Percentiles rank a stretch among this genome's conserved stretches.
Conservation (phyloP, 2,113 vertebrate species). For the Sminthopsis crassicaudata region DNA sequence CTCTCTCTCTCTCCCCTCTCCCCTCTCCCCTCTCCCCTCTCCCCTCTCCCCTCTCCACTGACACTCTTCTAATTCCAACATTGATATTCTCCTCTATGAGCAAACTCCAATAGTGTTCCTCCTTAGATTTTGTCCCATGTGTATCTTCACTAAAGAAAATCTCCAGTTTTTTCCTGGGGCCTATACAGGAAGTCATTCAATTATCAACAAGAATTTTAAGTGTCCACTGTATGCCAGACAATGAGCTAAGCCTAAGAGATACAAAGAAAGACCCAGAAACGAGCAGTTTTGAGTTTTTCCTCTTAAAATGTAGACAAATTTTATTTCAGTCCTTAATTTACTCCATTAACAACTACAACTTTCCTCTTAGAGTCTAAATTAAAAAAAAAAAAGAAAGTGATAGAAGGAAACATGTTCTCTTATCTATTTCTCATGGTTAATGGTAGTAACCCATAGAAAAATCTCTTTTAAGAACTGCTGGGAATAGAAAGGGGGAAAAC, state of each 20-base stretch:
- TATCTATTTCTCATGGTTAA: not conserved
- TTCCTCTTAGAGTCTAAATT: not conserved
- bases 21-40: too few relatives aligned
- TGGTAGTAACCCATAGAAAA: not conserved
- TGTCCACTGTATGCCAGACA: not conserved
- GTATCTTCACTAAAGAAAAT: not conserved
- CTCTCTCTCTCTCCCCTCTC: not conserved
- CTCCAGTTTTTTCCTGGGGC: not conserved
- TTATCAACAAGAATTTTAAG: not conserved
- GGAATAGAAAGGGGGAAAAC: not conserved
- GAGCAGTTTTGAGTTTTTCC: not conserved
- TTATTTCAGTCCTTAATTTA: not conserved
- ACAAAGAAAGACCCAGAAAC: not conserved
- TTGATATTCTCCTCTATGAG: not conserved
- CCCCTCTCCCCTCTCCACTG: not conserved
- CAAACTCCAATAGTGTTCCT: not conserved
- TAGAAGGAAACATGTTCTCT: not conserved
- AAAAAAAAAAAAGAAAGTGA: not conserved
- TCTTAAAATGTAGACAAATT: not conserved
- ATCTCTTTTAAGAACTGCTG: not conserved
- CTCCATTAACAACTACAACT: not conserved
- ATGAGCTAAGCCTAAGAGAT: not conserved
- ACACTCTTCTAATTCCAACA: not conserved
- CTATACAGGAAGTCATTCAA: not conserved
- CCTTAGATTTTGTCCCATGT: not conserved